Conservation (phyloP, 2,888 invertebrate species). For the Eilema sororculum region DNA sequence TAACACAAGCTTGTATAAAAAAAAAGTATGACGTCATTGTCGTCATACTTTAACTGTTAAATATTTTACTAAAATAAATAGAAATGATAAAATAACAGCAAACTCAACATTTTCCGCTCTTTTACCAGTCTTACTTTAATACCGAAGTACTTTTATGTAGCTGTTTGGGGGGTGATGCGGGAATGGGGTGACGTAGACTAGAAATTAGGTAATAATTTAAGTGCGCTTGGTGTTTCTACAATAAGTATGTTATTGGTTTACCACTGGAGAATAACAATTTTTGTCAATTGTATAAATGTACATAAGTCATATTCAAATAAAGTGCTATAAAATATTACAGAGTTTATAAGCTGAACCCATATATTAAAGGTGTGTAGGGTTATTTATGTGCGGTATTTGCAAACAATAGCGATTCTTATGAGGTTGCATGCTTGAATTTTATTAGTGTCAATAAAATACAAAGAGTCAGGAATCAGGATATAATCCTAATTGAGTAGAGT, state of each 20-base stretch:
- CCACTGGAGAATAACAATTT: constrained; percentile 31
- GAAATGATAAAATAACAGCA: too few species aligned
- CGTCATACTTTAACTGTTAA: too few species aligned
- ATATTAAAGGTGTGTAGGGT: constrained; percentile 28
- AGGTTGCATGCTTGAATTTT: constrained; percentile 47
- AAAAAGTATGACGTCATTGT: too few species aligned
- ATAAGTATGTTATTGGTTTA: neutral
- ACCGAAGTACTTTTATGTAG: too few species aligned
- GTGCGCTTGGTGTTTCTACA: too few species aligned
- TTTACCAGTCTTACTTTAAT: too few species aligned
- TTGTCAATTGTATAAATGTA: constrained; percentile 49
- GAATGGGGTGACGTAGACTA: neutral
- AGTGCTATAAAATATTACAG: constrained; percentile 43
- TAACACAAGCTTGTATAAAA: too few species aligned
- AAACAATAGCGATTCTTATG: constrained; percentile 60
- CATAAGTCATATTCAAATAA: constrained; percentile 49
- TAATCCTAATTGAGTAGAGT: neutral
- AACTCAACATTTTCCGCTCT: too few species aligned
- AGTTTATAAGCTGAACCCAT: constrained; percentile 39
- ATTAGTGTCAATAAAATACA: constrained; percentile 19
- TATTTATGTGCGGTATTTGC: constrained; percentile 52
- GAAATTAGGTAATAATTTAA: too few species aligned
- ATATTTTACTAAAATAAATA: too few species aligned
- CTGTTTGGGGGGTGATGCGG: too few species aligned
- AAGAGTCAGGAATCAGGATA: constrained; percentile 21